Percentiles rank a stretch among this genome's conserved stretches.
These are phyloP conservation scores for Lutjanus campechanus DNA, from an alignment of 2,797 vertebrate genomes.

Conservation along the genomic window DNA sequence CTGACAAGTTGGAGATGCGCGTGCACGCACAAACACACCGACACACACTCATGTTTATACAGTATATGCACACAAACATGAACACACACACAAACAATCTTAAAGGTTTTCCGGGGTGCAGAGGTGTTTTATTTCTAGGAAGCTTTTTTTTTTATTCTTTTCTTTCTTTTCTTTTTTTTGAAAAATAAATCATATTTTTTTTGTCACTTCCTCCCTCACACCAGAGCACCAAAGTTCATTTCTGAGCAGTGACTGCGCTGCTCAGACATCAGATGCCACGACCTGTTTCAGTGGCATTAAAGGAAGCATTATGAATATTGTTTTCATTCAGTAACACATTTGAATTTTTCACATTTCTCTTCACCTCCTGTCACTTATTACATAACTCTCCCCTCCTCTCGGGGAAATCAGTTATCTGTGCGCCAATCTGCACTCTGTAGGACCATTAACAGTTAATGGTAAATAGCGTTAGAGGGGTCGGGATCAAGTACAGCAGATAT, in stretches of 20 bases:
- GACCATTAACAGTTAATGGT: constrained; percentile 38
- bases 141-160: constrained; percentile 11
- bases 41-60: constrained; percentile 9
- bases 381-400: constrained; percentile 40
- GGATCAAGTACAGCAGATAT: constrained; percentile 29
- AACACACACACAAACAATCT: constrained; percentile 12
- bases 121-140: constrained; percentile 59
- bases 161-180: background rate
- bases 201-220: constrained; percentile 20
- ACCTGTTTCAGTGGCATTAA: constrained; percentile 20
- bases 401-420: constrained; percentile 1
- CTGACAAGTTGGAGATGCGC: constrained; percentile 56
- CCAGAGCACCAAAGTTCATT: constrained; percentile 21
- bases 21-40: constrained; percentile 17
- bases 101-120: constrained; percentile 37
- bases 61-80: background rate
- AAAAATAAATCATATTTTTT: background rate
- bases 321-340: constrained; percentile 54
- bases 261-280: constrained; percentile 9
- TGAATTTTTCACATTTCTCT: constrained; percentile 36
- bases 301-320: constrained; percentile 30
- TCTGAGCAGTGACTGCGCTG: constrained; percentile 1
- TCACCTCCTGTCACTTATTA: constrained; percentile 51
- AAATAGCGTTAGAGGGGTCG: constrained; percentile 36
- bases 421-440: constrained; percentile 11